phyloP scores from a whole-genome alignment of 2,888 invertebrate species.

The Oegoconia quadripuncta region DNA sequence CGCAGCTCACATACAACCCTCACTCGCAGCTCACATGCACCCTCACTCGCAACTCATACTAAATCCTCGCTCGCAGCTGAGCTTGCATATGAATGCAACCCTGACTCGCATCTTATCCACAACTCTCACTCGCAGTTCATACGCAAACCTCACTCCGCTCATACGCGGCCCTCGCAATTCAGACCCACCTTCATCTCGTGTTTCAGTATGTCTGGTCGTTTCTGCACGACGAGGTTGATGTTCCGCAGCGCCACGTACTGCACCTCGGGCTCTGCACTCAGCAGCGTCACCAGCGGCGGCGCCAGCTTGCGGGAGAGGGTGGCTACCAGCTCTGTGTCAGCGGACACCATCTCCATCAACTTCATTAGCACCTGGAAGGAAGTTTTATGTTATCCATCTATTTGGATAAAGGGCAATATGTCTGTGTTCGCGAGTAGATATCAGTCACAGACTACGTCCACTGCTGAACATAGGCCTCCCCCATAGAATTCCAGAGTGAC shows the following conservation, averaged over 20 bases:
- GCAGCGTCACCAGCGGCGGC: slow-evolving; percentile 97
- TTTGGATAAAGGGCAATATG: too few species aligned
- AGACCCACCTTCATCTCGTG: slow-evolving; percentile 97
- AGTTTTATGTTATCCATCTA: neutral
- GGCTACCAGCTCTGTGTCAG: slow-evolving; percentile 95
- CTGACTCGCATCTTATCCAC: too few species aligned
- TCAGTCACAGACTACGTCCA: too few species aligned
- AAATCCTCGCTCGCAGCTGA: too few species aligned
- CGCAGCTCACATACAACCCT: too few species aligned
- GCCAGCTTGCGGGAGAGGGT: slow-evolving; percentile 97
- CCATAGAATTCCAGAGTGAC: too few species aligned
- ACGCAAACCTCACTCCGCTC: neutral
- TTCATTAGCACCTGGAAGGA: slow-evolving; percentile 90
- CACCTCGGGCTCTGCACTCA: slow-evolving; percentile 99
- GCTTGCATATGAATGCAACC: too few species aligned
- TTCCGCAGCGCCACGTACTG: slow-evolving; percentile 99
- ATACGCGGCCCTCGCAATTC: neutral
- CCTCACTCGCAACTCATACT: too few species aligned
- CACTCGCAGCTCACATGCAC: too few species aligned
- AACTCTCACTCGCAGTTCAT: neutral
- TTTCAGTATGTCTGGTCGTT: slow-evolving; percentile 98
- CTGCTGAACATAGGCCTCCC: too few species aligned
- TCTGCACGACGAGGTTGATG: slow-evolving; percentile 99
- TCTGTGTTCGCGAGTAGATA: too few species aligned
- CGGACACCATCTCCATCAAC: slow-evolving; percentile 97